Percentiles rank a stretch among this genome's conserved stretches.
Conservation (phyloP, 2,113 vertebrate species). For the Oceanodroma tethys region DNA sequence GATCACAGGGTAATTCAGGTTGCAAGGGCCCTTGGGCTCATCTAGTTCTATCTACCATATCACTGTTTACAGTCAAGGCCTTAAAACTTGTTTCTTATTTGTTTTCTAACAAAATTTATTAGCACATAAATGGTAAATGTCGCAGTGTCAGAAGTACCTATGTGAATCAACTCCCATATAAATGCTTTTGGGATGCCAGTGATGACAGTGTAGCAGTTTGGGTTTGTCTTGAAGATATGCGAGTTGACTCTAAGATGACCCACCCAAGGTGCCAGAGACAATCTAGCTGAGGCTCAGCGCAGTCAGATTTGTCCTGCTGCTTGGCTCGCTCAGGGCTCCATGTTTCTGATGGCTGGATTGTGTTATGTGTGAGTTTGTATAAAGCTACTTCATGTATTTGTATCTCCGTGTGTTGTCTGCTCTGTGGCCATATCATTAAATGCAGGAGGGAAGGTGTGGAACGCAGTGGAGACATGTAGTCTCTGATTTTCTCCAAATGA, state of each 20-base stretch:
- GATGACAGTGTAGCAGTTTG: neutral
- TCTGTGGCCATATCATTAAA: neutral
- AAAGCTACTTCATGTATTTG: neutral
- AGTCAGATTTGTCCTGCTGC: neutral
- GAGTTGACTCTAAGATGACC: neutral
- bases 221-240: neutral
- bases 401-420: accelerated
- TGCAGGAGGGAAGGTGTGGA: neutral
- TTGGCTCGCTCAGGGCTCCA: neutral
- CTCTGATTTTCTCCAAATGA: neutral
- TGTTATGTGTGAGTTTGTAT: neutral
- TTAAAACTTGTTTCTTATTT: neutral
- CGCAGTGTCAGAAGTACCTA: neutral
- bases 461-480: neutral
- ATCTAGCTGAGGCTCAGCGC: neutral
- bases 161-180: neutral
- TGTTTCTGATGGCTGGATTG: neutral
- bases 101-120: neutral
- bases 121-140: neutral
- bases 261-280: neutral
- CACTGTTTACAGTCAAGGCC: neutral
- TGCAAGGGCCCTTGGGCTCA: neutral
- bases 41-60: neutral
- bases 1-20: neutral
- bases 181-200: neutral